A percentile compares a stretch with the other conserved stretches of the same genome.
These are phyloP conservation scores for Coelinius sp. DNA, from an alignment of 2,888 invertebrate species.

Conservation along the genomic window DNA sequence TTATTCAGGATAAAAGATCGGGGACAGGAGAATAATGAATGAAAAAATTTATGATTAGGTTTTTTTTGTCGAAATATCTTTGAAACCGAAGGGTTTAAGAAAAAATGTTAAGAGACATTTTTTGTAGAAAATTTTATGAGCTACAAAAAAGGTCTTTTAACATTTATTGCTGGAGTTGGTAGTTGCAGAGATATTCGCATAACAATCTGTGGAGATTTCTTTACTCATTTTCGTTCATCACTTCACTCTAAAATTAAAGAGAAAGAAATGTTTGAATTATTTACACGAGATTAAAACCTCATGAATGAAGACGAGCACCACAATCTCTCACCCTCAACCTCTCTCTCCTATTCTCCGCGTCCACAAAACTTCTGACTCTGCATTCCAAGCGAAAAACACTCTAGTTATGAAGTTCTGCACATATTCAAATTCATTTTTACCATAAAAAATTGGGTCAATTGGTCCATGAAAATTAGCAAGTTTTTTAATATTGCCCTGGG, in stretches of 20 bases:
- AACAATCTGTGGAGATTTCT: no score
- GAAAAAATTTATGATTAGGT: not conserved
- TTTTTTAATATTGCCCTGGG: conserved; percentile 24
- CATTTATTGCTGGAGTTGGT: no score
- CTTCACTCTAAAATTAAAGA: not conserved
- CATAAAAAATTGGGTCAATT: conserved; percentile 43
- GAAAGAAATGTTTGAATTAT: not conserved
- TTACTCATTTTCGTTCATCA: not conserved
- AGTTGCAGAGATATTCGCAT: no score
- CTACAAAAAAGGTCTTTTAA: no score
- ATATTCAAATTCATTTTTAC: not conserved
- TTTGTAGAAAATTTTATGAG: not conserved
- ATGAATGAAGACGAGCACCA: conserved; percentile 36
- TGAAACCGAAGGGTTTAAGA: no score
- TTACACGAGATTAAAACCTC: conserved; percentile 25
- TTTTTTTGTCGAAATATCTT: no score
- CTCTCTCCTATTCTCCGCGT: conserved; percentile 11
- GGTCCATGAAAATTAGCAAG: conserved; percentile 46
- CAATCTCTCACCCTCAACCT: conserved; percentile 9
- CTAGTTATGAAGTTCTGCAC: not conserved
- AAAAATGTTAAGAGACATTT: no score
- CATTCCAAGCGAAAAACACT: conserved; percentile 40
- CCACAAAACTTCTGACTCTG: conserved; percentile 26
- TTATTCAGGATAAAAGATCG: not conserved
- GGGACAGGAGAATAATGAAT: not conserved